Conservation (phyloP, 2,113 vertebrate species). For the Spheniscus mendiculus region DNA sequence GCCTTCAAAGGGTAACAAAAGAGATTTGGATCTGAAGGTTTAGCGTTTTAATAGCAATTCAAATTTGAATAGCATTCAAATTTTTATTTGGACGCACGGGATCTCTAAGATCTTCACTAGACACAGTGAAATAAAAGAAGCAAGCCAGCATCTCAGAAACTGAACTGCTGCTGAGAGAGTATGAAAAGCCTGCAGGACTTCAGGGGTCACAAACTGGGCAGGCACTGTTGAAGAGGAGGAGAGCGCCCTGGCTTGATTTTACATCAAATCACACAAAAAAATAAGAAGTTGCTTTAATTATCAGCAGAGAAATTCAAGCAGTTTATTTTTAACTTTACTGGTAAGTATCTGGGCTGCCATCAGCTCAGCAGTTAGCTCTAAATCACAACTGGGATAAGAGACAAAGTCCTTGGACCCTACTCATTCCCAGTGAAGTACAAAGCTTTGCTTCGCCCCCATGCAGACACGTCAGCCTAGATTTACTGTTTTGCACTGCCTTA, state of each 20-base stretch:
- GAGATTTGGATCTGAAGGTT: not conserved
- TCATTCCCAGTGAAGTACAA: not conserved
- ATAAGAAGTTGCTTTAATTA: not conserved
- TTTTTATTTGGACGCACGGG: not conserved
- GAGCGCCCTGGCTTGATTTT: not conserved
- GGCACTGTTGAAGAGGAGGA: not conserved
- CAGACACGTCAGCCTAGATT: not conserved
- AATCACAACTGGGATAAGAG: not conserved
- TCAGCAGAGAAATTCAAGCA: not conserved
- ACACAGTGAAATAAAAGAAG: not conserved
- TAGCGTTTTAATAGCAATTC: no score
- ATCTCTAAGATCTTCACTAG: not conserved
- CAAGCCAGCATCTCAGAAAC: not conserved
- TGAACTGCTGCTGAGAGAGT: not conserved
- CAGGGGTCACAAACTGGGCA: not conserved
- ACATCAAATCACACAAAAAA: not conserved
- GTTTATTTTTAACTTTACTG: not conserved
- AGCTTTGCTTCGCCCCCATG: not conserved
- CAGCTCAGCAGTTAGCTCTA: not conserved
- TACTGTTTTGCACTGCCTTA: not conserved
- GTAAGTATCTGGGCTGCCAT: not conserved
- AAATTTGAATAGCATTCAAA: not conserved
- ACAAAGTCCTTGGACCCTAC: not conserved
- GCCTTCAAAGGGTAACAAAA: not conserved
- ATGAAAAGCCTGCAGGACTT: not conserved